phyloP scores from a whole-genome alignment of 2,888 invertebrate species.

The Coleophora flavipennella region DNA sequence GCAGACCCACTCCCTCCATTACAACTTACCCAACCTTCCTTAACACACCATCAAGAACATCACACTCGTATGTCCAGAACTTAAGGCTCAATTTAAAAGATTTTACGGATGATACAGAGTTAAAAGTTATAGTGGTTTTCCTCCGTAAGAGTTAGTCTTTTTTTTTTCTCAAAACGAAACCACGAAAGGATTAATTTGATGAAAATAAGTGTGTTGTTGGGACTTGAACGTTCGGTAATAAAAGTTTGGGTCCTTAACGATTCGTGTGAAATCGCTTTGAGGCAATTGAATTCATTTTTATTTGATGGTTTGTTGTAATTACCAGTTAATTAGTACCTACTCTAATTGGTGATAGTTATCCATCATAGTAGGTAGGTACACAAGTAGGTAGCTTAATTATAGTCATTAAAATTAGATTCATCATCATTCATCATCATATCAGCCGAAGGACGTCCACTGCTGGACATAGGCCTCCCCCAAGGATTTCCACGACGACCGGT shows the following conservation, averaged over 20 bases:
- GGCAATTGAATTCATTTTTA: slow-evolving; percentile 8
- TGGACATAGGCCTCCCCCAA: no score
- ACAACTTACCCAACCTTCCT: slow-evolving; percentile 1
- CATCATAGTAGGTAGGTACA: no score
- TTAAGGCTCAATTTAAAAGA: no score
- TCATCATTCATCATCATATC: no score
- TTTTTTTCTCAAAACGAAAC: slow-evolving; percentile 54
- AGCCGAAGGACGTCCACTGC: no score
- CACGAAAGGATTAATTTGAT: slow-evolving; percentile 65
- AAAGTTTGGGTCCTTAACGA: slow-evolving; percentile 8
- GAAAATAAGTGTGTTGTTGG: slow-evolving; percentile 53
- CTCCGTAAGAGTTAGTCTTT: slow-evolving; percentile 36
- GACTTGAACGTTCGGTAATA: slow-evolving; percentile 19
- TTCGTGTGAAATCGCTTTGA: slow-evolving; percentile 5
- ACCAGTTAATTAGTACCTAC: no score
- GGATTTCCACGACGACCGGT: no score
- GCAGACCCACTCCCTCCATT: slow-evolving; percentile 34
- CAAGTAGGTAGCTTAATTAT: no score
- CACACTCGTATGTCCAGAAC: slow-evolving; percentile 9
- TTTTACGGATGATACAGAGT: neutral
- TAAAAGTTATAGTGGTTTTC: slow-evolving; percentile 18
- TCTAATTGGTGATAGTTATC: no score
- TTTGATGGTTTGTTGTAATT: no score
- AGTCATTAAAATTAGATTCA: no score
- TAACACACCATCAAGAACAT: slow-evolving; percentile 5